Conservation (phyloP, 2,888 invertebrate species). For the Lepidocyrtinus sp. region DNA sequence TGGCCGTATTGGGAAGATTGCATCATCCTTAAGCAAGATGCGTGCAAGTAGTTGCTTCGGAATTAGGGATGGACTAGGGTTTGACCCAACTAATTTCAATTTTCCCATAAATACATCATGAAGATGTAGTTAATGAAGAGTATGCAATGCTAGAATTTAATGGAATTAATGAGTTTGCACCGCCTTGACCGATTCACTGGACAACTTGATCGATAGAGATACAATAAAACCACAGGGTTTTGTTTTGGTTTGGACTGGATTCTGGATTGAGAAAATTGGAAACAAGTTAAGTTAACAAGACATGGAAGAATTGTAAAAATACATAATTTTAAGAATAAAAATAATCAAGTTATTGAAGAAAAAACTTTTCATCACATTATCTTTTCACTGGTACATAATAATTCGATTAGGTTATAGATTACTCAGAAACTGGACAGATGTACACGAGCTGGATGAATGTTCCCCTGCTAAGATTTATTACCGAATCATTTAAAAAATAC, state of each 20-base stretch:
- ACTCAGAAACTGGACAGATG: not conserved
- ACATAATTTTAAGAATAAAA: not conserved
- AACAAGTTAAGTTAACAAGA: not conserved
- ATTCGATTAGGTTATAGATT: not conserved
- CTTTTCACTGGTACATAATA: not conserved
- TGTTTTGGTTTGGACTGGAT: not conserved
- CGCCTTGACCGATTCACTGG: too few species aligned
- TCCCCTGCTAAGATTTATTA: not conserved
- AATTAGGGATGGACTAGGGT: not conserved
- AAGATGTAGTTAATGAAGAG: not conserved
- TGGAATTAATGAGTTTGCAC: too few species aligned
- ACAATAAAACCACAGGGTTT: too few species aligned
- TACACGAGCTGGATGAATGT: not conserved
- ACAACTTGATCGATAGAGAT: too few species aligned
- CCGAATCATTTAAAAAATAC: not conserved
- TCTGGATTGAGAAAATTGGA: not conserved
- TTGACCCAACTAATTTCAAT: not conserved
- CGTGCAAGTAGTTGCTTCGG: not conserved
- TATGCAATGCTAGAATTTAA: not conserved
- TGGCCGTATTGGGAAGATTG: not conserved
- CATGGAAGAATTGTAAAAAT: not conserved
- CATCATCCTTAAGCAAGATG: not conserved
- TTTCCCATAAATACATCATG: not conserved
- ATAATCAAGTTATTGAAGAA: not conserved
- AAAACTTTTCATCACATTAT: not conserved